phyloP scores from a whole-genome alignment of 1,140 invertebrate genomes.

The Heliconius congener region DNA sequence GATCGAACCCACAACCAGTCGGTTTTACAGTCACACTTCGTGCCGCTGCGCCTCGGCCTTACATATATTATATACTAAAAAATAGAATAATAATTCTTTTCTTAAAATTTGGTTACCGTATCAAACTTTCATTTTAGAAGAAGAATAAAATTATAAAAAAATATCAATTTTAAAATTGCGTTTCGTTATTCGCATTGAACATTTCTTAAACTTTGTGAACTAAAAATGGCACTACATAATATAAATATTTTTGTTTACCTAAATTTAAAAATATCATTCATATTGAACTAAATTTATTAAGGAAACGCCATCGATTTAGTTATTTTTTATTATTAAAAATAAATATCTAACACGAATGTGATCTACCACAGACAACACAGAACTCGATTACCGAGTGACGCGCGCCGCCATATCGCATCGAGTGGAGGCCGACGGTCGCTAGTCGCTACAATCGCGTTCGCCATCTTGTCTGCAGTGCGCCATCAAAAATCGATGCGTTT shows the following conservation, averaged over 20 bases:
- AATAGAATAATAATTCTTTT: too few species aligned
- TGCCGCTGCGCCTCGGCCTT: too few species aligned
- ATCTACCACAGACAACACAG: slow-evolving; percentile 28
- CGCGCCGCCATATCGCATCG: slow-evolving; percentile 18
- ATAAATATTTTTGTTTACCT: neutral
- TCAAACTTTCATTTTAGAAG: too few species aligned
- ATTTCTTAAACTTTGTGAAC: neutral
- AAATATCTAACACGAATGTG: neutral
- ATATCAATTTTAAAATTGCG: too few species aligned
- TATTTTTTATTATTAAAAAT: slow-evolving; percentile 2
- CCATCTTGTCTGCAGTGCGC: slow-evolving; percentile 66
- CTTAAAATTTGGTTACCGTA: too few species aligned
- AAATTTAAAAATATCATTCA: neutral
- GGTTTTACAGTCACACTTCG: too few species aligned
- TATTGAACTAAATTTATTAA: neutral
- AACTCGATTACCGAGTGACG: slow-evolving; percentile 42
- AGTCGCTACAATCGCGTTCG: slow-evolving; percentile 64
- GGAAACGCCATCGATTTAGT: neutral
- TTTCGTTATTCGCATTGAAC: too few species aligned
- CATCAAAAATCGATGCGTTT: slow-evolving; percentile 64
- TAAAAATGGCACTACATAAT: neutral
- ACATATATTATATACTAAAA: too few species aligned
- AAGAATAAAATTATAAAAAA: too few species aligned
- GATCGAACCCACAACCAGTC: too few species aligned
- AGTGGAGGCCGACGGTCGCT: slow-evolving; percentile 51